Conservation (phyloP, 2,888 invertebrate species). For the Protonemura montana region DNA sequence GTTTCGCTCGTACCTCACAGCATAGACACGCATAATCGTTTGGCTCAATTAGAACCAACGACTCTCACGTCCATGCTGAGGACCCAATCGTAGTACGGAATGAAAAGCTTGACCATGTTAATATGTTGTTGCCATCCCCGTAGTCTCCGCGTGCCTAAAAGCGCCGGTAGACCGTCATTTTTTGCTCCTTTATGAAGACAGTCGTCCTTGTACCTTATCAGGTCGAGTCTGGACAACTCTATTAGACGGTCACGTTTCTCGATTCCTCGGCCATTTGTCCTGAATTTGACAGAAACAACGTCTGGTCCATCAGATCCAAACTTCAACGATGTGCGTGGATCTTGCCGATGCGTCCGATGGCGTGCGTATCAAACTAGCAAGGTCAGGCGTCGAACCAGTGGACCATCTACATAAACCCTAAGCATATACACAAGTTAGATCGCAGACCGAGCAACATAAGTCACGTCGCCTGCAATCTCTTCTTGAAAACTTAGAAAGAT, state of each 20-base stretch:
- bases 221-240: neutral
- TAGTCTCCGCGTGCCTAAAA: neutral
- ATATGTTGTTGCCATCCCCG: neutral
- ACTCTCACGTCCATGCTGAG: neutral
- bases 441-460: neutral
- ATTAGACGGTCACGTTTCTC: neutral
- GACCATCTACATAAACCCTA: neutral
- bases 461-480: neutral
- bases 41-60: neutral
- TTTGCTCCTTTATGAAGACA: neutral
- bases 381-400: neutral
- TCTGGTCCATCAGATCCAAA: too few relatives aligned
- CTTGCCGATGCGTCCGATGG: too few relatives aligned
- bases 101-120: neutral
- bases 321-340: too few relatives aligned
- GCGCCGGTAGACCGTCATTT: too few relatives aligned
- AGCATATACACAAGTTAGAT: neutral
- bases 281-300: too few relatives aligned
- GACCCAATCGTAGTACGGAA: neutral
- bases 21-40: neutral
- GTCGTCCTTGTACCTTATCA: neutral
- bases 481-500: constrained; percentile 18
- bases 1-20: neutral
- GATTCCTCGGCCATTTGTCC: too few relatives aligned
- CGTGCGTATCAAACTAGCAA: neutral